Evolutionary conservation across 2,113 vertebrate genomes (phyloP).

Genomic region (Ictidomys tridecemlineatus): DNA sequence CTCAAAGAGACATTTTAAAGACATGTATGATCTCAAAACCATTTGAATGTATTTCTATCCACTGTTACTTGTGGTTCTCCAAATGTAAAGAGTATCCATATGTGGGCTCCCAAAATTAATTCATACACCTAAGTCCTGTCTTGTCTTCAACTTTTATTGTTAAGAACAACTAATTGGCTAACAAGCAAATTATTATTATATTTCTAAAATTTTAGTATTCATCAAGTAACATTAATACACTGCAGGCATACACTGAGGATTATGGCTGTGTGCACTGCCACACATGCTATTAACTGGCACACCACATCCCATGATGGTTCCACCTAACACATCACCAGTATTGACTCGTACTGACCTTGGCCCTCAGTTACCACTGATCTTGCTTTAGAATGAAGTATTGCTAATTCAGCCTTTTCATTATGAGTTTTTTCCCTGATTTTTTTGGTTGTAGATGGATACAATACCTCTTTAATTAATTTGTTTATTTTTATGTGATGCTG

Average conservation of each 20-base stretch:
- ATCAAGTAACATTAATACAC: neutral
- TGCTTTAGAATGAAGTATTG: neutral
- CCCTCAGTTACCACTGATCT: neutral
- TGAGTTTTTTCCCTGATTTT: no score
- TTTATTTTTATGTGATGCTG: no score
- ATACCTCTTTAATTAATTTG: no score
- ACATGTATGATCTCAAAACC: neutral
- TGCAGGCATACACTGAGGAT: neutral
- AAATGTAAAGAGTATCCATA: neutral
- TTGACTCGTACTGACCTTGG: neutral
- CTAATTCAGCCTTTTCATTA: neutral
- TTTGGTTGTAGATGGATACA: no score
- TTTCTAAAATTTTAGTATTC: neutral
- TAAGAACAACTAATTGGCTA: neutral
- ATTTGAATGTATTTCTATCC: neutral
- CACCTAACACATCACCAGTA: no score
- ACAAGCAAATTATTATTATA: neutral
- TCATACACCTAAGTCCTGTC: neutral
- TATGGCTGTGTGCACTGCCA: neutral
- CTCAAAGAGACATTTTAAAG: neutral
- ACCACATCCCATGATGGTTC: rapidly evolving
- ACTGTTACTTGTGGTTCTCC: neutral
- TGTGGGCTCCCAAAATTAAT: neutral
- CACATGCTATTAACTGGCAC: rapidly evolving
- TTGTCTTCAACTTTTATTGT: neutral